These are phyloP conservation scores for Montipora cactus DNA, from an alignment of 64 coral and sea anemone species.

Conservation along the genomic window DNA sequence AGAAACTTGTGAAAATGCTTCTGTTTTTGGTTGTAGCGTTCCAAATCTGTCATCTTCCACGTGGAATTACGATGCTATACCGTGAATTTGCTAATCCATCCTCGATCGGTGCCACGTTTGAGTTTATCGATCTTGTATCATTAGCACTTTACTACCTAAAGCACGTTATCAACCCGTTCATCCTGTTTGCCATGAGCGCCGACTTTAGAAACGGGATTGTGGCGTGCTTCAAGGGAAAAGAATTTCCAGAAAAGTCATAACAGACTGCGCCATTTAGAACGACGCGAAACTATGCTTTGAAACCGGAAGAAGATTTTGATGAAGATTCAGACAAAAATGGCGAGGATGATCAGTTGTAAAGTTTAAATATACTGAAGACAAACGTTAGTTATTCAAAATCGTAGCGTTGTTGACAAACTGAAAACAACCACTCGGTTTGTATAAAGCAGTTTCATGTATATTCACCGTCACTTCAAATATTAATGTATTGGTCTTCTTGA, in stretches of 20 bases:
- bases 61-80: conserved; percentile 75
- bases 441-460: no score
- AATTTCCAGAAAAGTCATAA: background rate
- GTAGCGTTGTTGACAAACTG: no score
- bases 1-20: conserved; percentile 79
- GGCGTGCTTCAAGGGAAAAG: background rate
- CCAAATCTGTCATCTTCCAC: conserved; percentile 78
- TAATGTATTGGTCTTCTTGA: no score
- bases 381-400: no score
- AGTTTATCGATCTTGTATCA: conserved; percentile 47
- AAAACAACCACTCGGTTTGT: no score
- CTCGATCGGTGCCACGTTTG: background rate
- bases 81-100: conserved; percentile 45
- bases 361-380: no score
- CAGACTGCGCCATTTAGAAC: background rate
- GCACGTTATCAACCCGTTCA: conserved; percentile 67
- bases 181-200: conserved; percentile 54
- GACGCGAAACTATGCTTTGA: background rate
- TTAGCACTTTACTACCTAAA: conserved; percentile 62
- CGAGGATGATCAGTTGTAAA: background rate
- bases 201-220: conserved; percentile 46
- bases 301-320: background rate
- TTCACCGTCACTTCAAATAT: no score
- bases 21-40: conserved; percentile 65
- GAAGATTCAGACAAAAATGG: background rate